Percentiles rank a stretch among this genome's conserved stretches.
These are phyloP conservation scores for Tenthredo distinguenda DNA, from an alignment of 2,888 invertebrate genomes.

Conservation along the genomic window DNA sequence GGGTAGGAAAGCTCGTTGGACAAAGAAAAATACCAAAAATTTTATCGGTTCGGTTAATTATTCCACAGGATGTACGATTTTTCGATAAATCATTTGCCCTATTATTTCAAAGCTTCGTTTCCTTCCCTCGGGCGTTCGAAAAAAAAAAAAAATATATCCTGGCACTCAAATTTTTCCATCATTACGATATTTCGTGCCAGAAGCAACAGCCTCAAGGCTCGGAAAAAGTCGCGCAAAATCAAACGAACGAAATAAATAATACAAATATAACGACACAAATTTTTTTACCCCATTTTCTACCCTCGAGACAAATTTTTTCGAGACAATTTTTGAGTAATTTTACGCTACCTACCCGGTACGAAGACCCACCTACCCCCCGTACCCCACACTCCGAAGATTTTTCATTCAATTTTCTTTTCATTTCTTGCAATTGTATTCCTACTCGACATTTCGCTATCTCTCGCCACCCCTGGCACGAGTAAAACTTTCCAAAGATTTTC, in stretches of 20 bases:
- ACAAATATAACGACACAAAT: neutral
- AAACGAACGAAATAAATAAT: neutral
- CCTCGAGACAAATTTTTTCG: neutral
- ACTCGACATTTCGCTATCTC: neutral
- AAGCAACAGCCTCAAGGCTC: too few species aligned
- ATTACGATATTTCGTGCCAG: too few species aligned
- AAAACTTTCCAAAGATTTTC: conserved; percentile 10
- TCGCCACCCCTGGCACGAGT: neutral
- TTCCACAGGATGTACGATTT: neutral
- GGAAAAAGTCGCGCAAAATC: neutral
- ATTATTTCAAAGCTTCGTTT: neutral
- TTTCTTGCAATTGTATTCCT: conserved; percentile 40
- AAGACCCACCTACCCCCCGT: neutral
- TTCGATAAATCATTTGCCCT: neutral
- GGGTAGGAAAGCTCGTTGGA: neutral
- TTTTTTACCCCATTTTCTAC: neutral
- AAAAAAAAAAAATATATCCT: too few species aligned
- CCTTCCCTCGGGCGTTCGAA: neutral
- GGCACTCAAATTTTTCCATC: too few species aligned
- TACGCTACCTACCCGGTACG: neutral
- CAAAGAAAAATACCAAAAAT: neutral
- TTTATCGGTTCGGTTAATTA: neutral
- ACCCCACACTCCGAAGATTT: neutral
- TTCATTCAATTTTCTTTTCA: conserved; percentile 48
- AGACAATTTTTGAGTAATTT: conserved; percentile 2